Conservation (phyloP, 2,888 invertebrate genomes). For the Andrena chrysosceles region DNA sequence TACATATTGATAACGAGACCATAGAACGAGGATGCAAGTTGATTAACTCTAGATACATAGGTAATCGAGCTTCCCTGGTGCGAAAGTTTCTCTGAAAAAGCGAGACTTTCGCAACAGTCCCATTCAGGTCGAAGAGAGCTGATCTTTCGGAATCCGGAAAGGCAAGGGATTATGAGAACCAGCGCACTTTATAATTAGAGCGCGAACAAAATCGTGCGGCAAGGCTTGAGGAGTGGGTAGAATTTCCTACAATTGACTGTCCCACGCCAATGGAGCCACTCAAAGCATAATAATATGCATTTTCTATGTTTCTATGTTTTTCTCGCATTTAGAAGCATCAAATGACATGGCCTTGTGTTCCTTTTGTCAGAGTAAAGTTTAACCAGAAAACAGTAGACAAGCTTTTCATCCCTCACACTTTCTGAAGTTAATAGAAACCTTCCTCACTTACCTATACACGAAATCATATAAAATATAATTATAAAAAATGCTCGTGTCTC, state of each 20-base stretch:
- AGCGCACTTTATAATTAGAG: slow-evolving; percentile 66
- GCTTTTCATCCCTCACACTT: background rate
- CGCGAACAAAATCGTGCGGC: slow-evolving; percentile 48
- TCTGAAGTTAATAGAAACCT: background rate
- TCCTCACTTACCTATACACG: too few species aligned
- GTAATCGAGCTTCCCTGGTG: background rate
- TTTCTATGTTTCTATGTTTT: slow-evolving; percentile 2
- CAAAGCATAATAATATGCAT: slow-evolving; percentile 27
- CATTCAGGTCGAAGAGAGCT: slow-evolving; percentile 31
- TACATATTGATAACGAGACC: background rate
- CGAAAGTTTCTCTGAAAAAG: slow-evolving; percentile 26
- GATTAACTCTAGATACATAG: background rate
- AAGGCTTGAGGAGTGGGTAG: slow-evolving; percentile 43
- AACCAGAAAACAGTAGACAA: background rate
- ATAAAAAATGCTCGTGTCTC: too few species aligned
- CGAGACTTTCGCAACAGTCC: slow-evolving; percentile 28
- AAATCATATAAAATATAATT: too few species aligned
- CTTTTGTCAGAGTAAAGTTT: background rate
- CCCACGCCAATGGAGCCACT: slow-evolving; percentile 56
- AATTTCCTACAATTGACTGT: slow-evolving; percentile 49
- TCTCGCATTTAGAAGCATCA: background rate
- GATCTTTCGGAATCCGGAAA: slow-evolving; percentile 60
- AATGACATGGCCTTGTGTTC: background rate
- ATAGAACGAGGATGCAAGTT: background rate
- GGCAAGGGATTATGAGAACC: slow-evolving; percentile 54